A percentile compares a stretch with the other conserved stretches of the same genome.
Evolutionary conservation across 2,113 vertebrate species (phyloP).

Genomic region (Pangasianodon gigas): DNA sequence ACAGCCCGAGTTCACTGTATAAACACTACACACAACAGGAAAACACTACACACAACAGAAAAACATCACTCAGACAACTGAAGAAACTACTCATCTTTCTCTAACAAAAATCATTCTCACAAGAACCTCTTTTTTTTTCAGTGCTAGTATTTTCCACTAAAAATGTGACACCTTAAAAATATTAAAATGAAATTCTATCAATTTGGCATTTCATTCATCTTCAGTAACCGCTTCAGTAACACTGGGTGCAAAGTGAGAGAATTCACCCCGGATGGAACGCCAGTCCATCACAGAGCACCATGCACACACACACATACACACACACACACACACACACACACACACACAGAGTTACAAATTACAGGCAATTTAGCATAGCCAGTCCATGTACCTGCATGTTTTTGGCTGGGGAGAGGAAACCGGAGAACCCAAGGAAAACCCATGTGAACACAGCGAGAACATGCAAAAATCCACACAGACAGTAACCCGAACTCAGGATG

Average conservation of each 20-base stretch:
- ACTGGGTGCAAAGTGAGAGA: not conserved
- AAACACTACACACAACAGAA: not conserved
- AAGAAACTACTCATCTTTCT: not conserved
- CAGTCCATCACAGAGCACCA: not conserved
- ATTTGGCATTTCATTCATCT: not conserved
- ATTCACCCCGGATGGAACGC: not conserved
- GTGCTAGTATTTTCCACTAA: not conserved
- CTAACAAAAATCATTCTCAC: not conserved
- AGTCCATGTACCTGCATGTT: not conserved
- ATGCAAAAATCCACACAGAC: not conserved
- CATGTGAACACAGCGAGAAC: not conserved
- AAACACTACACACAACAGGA: not conserved
- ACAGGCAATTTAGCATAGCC: not conserved
- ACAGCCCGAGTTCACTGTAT: not conserved
- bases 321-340: slow-evolving; percentile 5
- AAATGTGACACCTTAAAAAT: not conserved
- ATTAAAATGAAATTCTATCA: not conserved
- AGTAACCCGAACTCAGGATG: not conserved
- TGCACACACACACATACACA: not conserved
- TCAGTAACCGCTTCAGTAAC: not conserved
- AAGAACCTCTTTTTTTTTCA: not conserved
- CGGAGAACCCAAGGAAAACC: not conserved
- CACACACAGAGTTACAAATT: not conserved
- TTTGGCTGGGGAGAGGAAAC: not conserved
- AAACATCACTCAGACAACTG: not conserved